Base-by-base conservation (phyloP, 92 coral and sea anemone genomes). In the Bergia puertoricense region DNA sequence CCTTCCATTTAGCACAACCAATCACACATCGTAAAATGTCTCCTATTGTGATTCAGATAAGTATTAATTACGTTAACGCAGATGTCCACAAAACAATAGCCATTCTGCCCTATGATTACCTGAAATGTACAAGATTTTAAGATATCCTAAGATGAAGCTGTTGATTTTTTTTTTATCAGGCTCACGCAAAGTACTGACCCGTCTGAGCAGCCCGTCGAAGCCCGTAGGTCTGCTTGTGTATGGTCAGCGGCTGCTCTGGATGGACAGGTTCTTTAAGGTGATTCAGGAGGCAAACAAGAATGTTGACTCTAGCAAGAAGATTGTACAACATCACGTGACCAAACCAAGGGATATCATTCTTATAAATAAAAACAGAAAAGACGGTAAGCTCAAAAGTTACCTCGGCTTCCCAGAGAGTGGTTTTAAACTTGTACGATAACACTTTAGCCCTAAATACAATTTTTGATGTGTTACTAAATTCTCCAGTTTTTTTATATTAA, bases 181-280 rank as follows among this genome's bases (percentile, higher is more conserved):
- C 30, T 82, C 54, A 45, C 59, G 86, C 22, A 68, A 68, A 75
- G 11, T 68, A 4, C 16, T 82, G 76, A 82, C 86, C 23, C 77
- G 86, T 8, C 42, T 82, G 39, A 82, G 76, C 22, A 41, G 59
- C 41, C 59, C 77, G 9, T 82, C 86, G 9, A 82, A 82, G 42
- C 86, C 86, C 54, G 75, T 65, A 36, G 86, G 86, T 16, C 54
- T 82, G 23, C 56, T 67, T 1, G 86, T 82, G 77, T 23, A 66
- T 51, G 65, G 57, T 13, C 77, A 68, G 23, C 40, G 67, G 59
- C 20, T 82, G 59, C 72, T 82, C 30, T 82, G 86, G 86, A 82
- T 82, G 86, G 86, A 82, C 65, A 73, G 86, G 41, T 82, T 41
- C 36, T 82, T 82, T 51, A 82, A 82, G 30, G 66, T 82, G 62